Evolutionary conservation across 2,113 vertebrate species (phyloP).

Genomic region (Oncorhynchus clarkii): DNA sequence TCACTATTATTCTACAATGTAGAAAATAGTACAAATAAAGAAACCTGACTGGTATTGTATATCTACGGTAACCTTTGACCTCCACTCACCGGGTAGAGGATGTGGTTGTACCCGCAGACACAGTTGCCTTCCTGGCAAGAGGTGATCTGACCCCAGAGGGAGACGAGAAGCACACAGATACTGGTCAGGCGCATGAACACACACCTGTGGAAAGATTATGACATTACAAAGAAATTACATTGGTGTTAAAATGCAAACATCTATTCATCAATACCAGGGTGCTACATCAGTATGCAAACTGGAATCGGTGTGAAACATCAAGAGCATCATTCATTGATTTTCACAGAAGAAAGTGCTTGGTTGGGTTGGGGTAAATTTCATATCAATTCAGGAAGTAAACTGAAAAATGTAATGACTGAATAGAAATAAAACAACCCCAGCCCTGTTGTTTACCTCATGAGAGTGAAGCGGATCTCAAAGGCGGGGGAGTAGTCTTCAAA

Average conservation of each 20-base stretch:
- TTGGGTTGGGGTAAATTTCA: background rate
- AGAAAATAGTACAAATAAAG: too few species aligned
- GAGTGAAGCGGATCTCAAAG: slow-evolving; percentile 90
- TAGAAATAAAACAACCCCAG: too few species aligned
- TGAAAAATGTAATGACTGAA: too few species aligned
- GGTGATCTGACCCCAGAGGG: slow-evolving; percentile 87
- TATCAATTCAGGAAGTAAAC: background rate
- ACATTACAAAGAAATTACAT: too few species aligned
- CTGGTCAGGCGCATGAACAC: slow-evolving; percentile 92
- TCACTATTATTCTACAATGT: too few species aligned
- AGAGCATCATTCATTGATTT: too few species aligned
- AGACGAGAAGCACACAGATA: slow-evolving; percentile 87
- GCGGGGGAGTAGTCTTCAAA: slow-evolving; percentile 92
- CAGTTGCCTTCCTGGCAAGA: slow-evolving; percentile 68
- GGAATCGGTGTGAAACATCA: too few species aligned
- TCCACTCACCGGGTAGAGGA: slow-evolving; percentile 83
- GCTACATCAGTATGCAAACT: background rate
- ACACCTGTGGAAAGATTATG: slow-evolving; percentile 73
- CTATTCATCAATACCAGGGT: background rate
- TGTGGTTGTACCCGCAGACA: slow-evolving; percentile 87
- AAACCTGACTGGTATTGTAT: too few species aligned
- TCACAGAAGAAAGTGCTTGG: background rate
- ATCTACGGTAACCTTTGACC: too few species aligned
- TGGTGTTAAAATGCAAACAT: background rate
- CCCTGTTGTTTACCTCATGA: slow-evolving; percentile 77